Conservation (phyloP, 2,113 vertebrate species). For the Tyto alba region DNA sequence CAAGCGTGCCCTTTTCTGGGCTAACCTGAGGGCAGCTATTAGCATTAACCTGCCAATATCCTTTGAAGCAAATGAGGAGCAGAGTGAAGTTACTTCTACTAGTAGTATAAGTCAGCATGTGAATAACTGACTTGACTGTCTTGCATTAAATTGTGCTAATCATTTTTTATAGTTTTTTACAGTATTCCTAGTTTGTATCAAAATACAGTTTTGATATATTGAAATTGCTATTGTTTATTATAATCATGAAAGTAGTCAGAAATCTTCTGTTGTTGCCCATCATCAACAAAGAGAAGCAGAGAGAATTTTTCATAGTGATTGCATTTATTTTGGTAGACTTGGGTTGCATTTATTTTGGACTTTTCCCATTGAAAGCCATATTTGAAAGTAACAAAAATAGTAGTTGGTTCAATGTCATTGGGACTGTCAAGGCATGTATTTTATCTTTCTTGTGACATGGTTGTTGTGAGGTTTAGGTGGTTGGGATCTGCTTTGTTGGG, state of each 20-base stretch:
- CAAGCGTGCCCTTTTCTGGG: constrained; percentile 85
- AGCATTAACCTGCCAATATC: constrained; percentile 43
- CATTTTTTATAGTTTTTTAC: neutral
- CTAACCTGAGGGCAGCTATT: constrained; percentile 80
- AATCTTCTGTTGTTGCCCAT: neutral
- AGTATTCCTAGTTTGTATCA: neutral
- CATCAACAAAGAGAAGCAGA: neutral
- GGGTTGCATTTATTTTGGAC: neutral
- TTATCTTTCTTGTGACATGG: neutral
- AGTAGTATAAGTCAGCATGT: neutral
- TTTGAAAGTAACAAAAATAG: neutral
- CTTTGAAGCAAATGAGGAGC: constrained; percentile 17
- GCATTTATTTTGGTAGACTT: neutral
- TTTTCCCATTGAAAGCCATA: neutral
- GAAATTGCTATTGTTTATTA: neutral
- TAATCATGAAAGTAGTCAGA: neutral
- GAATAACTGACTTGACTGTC: neutral
- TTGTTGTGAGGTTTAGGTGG: neutral
- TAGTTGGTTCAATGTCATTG: neutral
- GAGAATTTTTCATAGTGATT: neutral
- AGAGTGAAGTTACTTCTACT: neutral
- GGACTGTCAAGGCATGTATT: neutral
- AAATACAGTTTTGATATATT: neutral
- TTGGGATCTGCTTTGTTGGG: neutral
- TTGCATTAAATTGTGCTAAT: neutral